Percentiles rank a stretch among this genome's conserved stretches.
Evolutionary conservation across 53 echinoderm and acorn worm species (phyloP).

Genomic region (Holothuria scabra): DNA sequence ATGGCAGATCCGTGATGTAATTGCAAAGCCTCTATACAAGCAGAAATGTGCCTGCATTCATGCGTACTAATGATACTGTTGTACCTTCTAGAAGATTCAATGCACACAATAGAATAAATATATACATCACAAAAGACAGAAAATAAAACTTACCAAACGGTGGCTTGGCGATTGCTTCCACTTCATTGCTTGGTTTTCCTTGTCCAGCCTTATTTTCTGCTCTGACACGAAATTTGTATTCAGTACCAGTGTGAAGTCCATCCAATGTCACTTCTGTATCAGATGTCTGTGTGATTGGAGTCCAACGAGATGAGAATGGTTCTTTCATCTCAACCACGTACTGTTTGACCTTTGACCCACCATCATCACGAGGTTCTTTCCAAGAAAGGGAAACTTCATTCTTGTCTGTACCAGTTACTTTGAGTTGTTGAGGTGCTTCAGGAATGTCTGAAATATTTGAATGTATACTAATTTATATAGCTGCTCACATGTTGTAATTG

Average conservation of each 20-base stretch:
- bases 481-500: too few species aligned
- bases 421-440: conserved; percentile 76
- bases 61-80: too few species aligned
- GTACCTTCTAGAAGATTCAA: too few species aligned
- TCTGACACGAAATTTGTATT: conserved; percentile 88
- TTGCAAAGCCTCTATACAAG: too few species aligned
- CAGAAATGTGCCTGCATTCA: too few species aligned
- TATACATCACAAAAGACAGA: too few species aligned
- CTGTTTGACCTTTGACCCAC: conserved; percentile 80
- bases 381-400: conserved; percentile 76
- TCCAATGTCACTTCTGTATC: conserved; percentile 59
- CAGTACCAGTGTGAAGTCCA: conserved; percentile 72
- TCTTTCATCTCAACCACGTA: conserved; percentile 88
- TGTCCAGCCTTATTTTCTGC: conserved; percentile 92
- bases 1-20: too few species aligned
- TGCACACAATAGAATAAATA: too few species aligned
- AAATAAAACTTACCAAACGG: conserved; percentile 78
- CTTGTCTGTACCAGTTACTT: conserved; percentile 67
- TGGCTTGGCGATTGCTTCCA: conserved; percentile 72
- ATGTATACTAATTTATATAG: not conserved
- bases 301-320: conserved; percentile 82
- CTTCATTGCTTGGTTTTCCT: conserved; percentile 70
- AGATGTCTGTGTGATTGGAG: conserved; percentile 58
- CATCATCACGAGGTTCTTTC: conserved; percentile 76
- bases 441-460: conserved; percentile 60